Percentiles rank a stretch among this genome's conserved stretches.
These are phyloP conservation scores for Tangara arthus DNA, from an alignment of 2,797 vertebrate genomes.

Conservation along the genomic window DNA sequence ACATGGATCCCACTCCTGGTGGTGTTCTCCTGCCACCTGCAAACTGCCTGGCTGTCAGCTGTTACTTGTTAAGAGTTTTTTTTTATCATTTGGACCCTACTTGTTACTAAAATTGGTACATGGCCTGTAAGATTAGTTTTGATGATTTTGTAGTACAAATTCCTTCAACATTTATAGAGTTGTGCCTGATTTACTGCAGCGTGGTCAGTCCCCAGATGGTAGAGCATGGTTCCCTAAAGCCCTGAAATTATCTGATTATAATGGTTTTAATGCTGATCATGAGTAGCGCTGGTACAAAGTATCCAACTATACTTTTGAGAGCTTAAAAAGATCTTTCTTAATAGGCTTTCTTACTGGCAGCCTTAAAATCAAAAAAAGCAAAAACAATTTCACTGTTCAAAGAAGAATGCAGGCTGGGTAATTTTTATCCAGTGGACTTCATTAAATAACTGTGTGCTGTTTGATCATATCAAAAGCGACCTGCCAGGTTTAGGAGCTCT, in stretches of 20 bases:
- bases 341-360: background rate
- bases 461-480: background rate
- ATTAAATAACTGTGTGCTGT: background rate
- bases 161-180: background rate
- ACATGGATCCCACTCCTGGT: fast-evolving
- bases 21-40: background rate
- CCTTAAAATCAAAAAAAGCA: slow-evolving; percentile 7
- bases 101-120: background rate
- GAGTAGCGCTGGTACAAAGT: slow-evolving; percentile 37
- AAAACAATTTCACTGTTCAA: slow-evolving; percentile 9
- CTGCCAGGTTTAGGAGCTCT: background rate
- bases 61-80: background rate
- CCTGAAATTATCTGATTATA: slow-evolving; percentile 29
- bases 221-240: slow-evolving; percentile 41
- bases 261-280: slow-evolving; percentile 46
- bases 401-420: background rate
- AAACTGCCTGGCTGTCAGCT: background rate
- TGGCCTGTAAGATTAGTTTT: background rate
- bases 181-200: background rate
- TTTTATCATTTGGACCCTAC: background rate
- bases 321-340: slow-evolving; percentile 30
- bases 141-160: background rate
- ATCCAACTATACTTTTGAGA: background rate
- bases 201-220: background rate
- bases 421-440: background rate